Evolutionary conservation across 2,113 vertebrate species (phyloP).

Genomic region (Centrocercus urophasianus): DNA sequence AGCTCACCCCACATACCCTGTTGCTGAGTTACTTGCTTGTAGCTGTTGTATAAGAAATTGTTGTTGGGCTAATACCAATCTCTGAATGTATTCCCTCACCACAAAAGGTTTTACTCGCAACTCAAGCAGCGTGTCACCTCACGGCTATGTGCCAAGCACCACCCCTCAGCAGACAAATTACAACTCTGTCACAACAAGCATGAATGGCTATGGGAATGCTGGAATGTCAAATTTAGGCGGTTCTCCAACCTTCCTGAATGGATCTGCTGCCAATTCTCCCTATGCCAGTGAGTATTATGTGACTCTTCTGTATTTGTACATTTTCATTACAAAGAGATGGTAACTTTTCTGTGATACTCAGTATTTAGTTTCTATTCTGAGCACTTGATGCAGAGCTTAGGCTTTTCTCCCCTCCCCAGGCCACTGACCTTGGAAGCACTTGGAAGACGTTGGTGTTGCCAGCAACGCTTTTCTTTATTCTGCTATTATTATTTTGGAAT

Average conservation of each 20-base stretch:
- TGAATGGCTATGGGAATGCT: constrained; percentile 95
- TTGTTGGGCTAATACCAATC: background rate
- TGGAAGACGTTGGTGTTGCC: background rate
- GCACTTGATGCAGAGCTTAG: background rate
- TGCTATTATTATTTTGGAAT: background rate
- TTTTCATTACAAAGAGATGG: background rate
- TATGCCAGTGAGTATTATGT: constrained; percentile 93
- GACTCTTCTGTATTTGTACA: background rate
- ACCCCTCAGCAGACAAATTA: constrained; percentile 98
- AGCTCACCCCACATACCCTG: rapidly evolving
- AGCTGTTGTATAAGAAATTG: background rate
- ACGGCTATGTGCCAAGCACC: constrained; percentile 96
- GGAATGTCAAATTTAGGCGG: constrained; percentile 97
- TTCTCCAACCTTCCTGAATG: constrained; percentile 97
- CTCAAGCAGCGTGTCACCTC: constrained; percentile 97
- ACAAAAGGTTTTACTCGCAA: constrained; percentile 93
- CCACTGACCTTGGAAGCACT: background rate
- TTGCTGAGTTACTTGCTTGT: background rate
- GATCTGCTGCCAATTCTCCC: constrained; percentile 97
- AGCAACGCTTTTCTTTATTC: background rate
- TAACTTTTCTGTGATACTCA: background rate
- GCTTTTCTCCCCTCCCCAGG: background rate
- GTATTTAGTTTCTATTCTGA: background rate
- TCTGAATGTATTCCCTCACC: constrained; percentile 31
- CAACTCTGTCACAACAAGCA: constrained; percentile 94